Conservation (phyloP, 2,888 invertebrate genomes). For the Hirudinaria manillensis region DNA sequence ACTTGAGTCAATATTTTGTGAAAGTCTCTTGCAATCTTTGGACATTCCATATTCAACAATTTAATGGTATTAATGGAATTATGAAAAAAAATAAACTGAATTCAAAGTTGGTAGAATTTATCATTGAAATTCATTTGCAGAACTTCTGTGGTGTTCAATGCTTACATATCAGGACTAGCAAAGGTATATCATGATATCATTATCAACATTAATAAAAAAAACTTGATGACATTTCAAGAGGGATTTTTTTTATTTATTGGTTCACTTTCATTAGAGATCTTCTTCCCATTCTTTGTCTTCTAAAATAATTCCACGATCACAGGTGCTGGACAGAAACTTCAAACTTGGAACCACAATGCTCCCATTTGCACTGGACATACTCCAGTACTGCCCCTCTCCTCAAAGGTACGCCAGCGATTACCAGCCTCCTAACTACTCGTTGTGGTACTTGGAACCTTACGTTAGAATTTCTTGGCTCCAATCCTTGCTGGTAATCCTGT, state of each 20-base stretch:
- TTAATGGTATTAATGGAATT: too few species aligned
- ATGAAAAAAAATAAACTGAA: too few species aligned
- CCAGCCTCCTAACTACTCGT: slow-evolving; percentile 68
- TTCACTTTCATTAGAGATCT: too few species aligned
- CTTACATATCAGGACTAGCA: slow-evolving; percentile 85
- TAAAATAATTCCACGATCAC: slow-evolving; percentile 18
- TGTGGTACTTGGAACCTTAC: slow-evolving; percentile 81
- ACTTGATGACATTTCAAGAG: too few species aligned
- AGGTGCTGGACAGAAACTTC: slow-evolving; percentile 86
- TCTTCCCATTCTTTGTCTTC: too few species aligned
- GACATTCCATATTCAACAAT: too few species aligned
- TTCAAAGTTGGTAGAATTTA: too few species aligned
- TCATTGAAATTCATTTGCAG: slow-evolving; percentile 55
- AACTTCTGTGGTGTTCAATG: slow-evolving; percentile 87
- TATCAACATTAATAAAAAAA: too few species aligned
- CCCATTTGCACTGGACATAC: slow-evolving; percentile 66
- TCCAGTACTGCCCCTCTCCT: slow-evolving; percentile 78
- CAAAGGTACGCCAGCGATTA: slow-evolving; percentile 62
- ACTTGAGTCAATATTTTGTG: too few species aligned
- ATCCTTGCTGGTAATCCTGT: slow-evolving; percentile 82
- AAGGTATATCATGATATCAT: slow-evolving; percentile 53
- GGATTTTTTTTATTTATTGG: too few species aligned
- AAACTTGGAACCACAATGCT: slow-evolving; percentile 82
- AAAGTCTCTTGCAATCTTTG: too few species aligned
- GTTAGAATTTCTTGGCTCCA: slow-evolving; percentile 85